Base-by-base conservation (phyloP, 2,113 vertebrate genomes). In the Eudyptes chrysolophus region DNA sequence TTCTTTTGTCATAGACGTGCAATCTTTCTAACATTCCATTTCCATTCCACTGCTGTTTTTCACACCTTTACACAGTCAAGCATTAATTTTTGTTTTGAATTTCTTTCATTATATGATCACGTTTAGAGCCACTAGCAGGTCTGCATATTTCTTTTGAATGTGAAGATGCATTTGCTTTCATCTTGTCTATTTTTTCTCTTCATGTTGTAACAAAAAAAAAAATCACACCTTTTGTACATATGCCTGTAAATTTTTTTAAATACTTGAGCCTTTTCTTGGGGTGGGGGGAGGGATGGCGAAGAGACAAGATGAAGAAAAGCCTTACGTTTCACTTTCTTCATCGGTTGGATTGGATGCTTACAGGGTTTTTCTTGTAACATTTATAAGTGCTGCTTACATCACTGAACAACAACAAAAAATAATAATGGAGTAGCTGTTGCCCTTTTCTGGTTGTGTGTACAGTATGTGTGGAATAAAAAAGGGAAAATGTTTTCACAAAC, bases 331-430 rank as follows among this genome's bases (percentile, higher is more conserved):
- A 98, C 98, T 99, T 99, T 99, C 99, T 99, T 99, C 99, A 99
- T 99, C 99, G 96, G 98, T 98, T 99, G 98, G 99, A 99, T 98
- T 99, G 98, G 98, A 99, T 96, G 98, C 99, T 99, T 99, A 99
- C 99, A 99, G 99, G 99, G 99, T 99, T 99, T 99, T 99, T 99
- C 99, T 99, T 99, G 99, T 99, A 99, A 99, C 99, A 98, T 99
- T 99, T 99, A 98, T 99, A 99, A 99, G 99, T 99, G 99, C 99
- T 99, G 99, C 99, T 99, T 99, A 99, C 99, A 99, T 99, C 99
- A 99, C 98, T 99, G 99, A 99, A 98, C 98, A 98, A 98, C 98
- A 97, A 98, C 97, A 97, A 97, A 69, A 97, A 97, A 98, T 98
- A 99, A 99, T 99, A 99, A 99, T 98, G 98, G 99, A 99, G 99